Evolutionary conservation across 2,888 invertebrate species (phyloP), one percentile per base, ranked within the genome.

Genomic region (Eremobia ochroleuca): DNA sequence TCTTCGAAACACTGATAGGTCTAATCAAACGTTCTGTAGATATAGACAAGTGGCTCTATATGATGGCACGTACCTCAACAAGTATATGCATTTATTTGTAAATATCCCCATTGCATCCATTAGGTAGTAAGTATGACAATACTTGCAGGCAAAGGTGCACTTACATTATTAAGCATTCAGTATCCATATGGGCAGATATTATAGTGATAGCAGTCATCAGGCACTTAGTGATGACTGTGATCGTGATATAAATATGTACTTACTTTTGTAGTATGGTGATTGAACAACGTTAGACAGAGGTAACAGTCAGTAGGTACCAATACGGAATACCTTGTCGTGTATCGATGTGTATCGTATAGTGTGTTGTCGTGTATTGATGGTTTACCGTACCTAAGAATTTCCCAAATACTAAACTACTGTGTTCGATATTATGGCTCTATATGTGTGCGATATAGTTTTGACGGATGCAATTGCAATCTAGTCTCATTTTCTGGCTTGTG

Each of bases 21-120:
- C 18, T 75, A 75, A 78, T 49, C 82, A 28, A 49, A 58, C 46
- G 5, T 74, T 64, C 31, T 43, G 62, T 49, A 76, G 9, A 40
- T 46, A 18, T 46, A 59, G 6, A 15, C n/a, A 71, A 18, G 15
- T 28, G 13, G 37, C 15, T 46, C 21, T 58, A 3, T 28, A 25
- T 46, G 28, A 8, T 70, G 28, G n/a, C 46, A 81, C 46, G 58
- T n/a, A 25, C 55, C 40, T 78, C 21, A 37, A 37, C 6, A 40
- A 37, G 31, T 61, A 11, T 61, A 13, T 70, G 34, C 25, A 28
- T 15, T 49, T 76, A 40, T 82, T 66, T 66, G 65, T 76, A 59
- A 82, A 82, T 65, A 79, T 52, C 28, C 4, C 40, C 55, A 64
- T 74, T 77, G 31, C 49, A 58, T 25, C 37, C 52, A 55, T 46